Evolutionary conservation across 2,113 vertebrate genomes (phyloP).

Genomic region (Sander lucioperca): DNA sequence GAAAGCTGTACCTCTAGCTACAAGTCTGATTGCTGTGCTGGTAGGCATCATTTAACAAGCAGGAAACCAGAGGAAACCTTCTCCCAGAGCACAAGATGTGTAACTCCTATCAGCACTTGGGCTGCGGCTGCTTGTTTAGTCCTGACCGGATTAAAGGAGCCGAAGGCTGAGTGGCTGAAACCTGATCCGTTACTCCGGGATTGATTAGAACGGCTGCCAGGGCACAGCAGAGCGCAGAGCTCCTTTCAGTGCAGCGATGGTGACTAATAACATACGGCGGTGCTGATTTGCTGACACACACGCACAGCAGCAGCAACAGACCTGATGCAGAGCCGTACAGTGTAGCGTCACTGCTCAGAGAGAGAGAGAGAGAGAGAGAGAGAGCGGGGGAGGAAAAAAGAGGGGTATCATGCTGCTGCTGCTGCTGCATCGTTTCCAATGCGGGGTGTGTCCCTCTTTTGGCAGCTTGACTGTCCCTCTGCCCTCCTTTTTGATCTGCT

Average conservation of each 20-base stretch:
- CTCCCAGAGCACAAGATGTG: neutral
- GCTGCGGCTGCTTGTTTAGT: slow-evolving; percentile 2
- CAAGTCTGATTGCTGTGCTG: neutral
- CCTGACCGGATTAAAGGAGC: slow-evolving; percentile 21
- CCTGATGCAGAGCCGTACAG: slow-evolving; percentile 59
- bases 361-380: slow-evolving; percentile 60
- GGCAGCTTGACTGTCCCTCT: slow-evolving; percentile 55
- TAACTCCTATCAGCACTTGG: neutral
- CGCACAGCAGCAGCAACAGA: slow-evolving; percentile 36
- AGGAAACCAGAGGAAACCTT: neutral
- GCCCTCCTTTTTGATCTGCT: slow-evolving; percentile 39
- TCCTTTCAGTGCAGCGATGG: slow-evolving; percentile 33
- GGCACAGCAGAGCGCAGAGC: slow-evolving; percentile 46
- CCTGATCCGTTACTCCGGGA: slow-evolving; percentile 59
- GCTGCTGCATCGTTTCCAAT: slow-evolving; percentile 59
- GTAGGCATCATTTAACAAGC: neutral
- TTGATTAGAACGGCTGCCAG: slow-evolving; percentile 69
- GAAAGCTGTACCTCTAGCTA: neutral
- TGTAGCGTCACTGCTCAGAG: slow-evolving; percentile 57
- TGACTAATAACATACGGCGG: slow-evolving; percentile 45
- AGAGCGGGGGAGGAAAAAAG: neutral
- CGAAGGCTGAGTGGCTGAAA: slow-evolving; percentile 36
- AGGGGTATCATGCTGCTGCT: slow-evolving; percentile 65
- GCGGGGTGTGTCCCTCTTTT: slow-evolving; percentile 73
- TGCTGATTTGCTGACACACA: slow-evolving; percentile 66